These are phyloP conservation scores for Chamaetylas fuelleborni DNA, from an alignment of 2,113 vertebrate genomes.

Conservation along the genomic window DNA sequence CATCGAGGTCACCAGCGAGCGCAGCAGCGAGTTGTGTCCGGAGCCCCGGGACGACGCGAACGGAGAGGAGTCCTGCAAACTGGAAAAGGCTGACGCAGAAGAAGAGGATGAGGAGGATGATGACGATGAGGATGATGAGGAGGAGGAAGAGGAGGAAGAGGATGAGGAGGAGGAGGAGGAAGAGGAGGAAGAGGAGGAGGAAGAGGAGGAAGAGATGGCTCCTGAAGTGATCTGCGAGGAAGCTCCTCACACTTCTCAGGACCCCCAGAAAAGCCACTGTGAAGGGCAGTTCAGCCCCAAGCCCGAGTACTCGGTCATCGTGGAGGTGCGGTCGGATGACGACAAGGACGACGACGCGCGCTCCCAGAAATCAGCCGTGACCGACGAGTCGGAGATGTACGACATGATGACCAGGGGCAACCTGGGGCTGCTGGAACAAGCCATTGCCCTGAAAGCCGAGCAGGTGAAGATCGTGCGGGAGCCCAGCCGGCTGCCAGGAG, in stretches of 20 bases:
- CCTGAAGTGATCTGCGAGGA: conserved; percentile 69
- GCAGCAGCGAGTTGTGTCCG: conserved; percentile 55
- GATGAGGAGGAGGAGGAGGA: conserved; percentile 70
- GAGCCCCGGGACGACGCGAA: conserved; percentile 17
- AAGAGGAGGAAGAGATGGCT: conserved; percentile 69
- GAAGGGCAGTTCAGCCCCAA: conserved; percentile 71
- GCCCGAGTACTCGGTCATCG: conserved; percentile 78
- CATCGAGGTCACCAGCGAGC: conserved; percentile 72
- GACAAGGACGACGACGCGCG: conserved; percentile 84
- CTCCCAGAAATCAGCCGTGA: conserved; percentile 85
- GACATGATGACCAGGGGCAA: conserved; percentile 94
- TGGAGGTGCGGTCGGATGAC: conserved; percentile 86
- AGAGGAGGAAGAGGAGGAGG: conserved; percentile 63
- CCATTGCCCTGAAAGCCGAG: conserved; percentile 94
- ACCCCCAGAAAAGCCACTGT: conserved; percentile 70
- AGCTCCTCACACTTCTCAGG: conserved; percentile 48
- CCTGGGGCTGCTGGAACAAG: conserved; percentile 94
- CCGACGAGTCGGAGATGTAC: conserved; percentile 92
- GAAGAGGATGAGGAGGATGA: conserved; percentile 66
- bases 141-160: conserved; percentile 63
- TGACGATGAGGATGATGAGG: conserved; percentile 35
- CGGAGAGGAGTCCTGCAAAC: conserved; percentile 51
- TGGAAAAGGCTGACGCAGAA: conserved; percentile 61
- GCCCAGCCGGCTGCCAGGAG: conserved; percentile 72
- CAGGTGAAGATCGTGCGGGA: conserved; percentile 88